These are phyloP conservation scores for Achlya flavicornis DNA, from an alignment of 2,888 invertebrate species.

Conservation along the genomic window DNA sequence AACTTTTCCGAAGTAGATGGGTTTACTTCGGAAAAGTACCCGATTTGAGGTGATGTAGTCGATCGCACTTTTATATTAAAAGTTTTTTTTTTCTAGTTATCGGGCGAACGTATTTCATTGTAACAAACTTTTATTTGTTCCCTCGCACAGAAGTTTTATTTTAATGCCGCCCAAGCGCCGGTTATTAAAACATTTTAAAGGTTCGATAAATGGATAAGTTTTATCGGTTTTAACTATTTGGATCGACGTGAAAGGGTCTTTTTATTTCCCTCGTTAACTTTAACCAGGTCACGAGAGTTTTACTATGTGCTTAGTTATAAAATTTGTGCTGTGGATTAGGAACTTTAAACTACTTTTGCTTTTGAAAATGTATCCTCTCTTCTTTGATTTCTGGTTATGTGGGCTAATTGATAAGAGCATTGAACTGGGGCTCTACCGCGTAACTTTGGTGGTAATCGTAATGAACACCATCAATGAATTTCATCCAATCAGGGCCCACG, in stretches of 20 bases:
- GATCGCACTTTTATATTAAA: slow-evolving; percentile 31
- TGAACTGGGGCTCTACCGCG: too few relatives aligned
- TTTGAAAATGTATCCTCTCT: not conserved
- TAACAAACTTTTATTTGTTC: slow-evolving; percentile 35
- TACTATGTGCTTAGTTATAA: not conserved
- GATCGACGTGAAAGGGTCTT: not conserved
- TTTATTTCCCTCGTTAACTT: not conserved
- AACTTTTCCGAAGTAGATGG: slow-evolving; percentile 1
- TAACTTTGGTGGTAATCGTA: too few relatives aligned
- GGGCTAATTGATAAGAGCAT: too few relatives aligned
- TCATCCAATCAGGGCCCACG: too few relatives aligned
- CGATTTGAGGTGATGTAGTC: slow-evolving; percentile 34
- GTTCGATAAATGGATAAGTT: slow-evolving; percentile 3
- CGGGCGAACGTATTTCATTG: slow-evolving; percentile 34
- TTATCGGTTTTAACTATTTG: not conserved
- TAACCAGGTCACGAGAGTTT: not conserved
- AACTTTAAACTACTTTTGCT: not conserved
- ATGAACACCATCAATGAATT: too few relatives aligned
- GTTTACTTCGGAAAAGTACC: slow-evolving; percentile 15
- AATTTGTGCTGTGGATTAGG: too few relatives aligned
- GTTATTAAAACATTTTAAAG: slow-evolving; percentile 7
- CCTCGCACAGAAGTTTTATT: slow-evolving; percentile 16
- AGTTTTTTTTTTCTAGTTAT: slow-evolving; percentile 34
- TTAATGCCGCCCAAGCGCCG: not conserved
- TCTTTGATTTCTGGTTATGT: too few relatives aligned